These are phyloP conservation scores for Cololabis saira DNA, from an alignment of 2,113 vertebrate species.

Conservation along the genomic window DNA sequence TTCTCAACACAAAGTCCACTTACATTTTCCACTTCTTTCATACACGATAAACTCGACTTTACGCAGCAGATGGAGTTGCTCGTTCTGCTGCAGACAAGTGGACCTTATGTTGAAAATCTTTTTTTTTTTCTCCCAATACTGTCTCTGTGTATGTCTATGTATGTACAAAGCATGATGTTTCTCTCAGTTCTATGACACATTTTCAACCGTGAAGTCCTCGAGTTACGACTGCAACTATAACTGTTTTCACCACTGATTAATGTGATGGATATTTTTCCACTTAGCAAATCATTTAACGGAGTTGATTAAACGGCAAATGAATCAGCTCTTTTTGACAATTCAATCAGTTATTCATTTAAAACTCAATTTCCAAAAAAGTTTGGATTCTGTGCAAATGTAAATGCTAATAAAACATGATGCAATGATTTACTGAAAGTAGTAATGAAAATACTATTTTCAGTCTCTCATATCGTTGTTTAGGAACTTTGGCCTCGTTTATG, in stretches of 20 bases:
- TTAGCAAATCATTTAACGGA: neutral
- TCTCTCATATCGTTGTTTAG: no score
- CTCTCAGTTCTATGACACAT: slow-evolving; percentile 23
- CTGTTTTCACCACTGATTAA: slow-evolving; percentile 36
- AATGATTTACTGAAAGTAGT: slow-evolving; percentile 1
- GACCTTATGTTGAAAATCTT: slow-evolving; percentile 31
- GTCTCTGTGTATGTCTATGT: slow-evolving; percentile 56
- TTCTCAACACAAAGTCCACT: slow-evolving; percentile 36
- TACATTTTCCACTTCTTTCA: slow-evolving; percentile 21
- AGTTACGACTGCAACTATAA: slow-evolving; percentile 35
- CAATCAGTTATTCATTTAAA: neutral
- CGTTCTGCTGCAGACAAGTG: slow-evolving; percentile 9
- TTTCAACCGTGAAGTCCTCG: slow-evolving; percentile 37
- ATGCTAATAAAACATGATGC: slow-evolving; percentile 1
- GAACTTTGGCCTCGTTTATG: no score
- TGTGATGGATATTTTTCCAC: slow-evolving; percentile 25
- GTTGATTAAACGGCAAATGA: slow-evolving; percentile 18
- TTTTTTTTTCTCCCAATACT: slow-evolving; percentile 34
- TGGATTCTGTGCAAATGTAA: slow-evolving; percentile 10
- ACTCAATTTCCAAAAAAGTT: neutral
- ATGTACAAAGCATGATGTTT: slow-evolving; percentile 41
- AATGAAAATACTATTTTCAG: neutral
- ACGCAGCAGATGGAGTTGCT: neutral
- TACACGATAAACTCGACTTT: slow-evolving; percentile 5
- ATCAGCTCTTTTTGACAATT: neutral